Percentiles rank a stretch among this genome's conserved stretches.
Conservation (phyloP, 2,113 vertebrate species). For the Channa maculata region DNA sequence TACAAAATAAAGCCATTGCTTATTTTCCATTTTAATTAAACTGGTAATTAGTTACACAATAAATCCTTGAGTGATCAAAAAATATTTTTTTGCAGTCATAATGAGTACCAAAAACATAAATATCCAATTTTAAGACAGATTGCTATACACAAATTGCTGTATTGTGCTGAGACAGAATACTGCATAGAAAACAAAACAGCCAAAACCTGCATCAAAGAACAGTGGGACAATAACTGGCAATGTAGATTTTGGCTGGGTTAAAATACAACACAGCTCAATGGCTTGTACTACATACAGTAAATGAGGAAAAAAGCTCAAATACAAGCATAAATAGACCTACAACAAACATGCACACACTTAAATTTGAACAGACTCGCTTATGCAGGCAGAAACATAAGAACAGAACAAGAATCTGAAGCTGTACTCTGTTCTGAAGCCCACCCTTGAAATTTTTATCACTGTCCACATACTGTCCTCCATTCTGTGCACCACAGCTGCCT, state of each 20-base stretch:
- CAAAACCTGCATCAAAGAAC: neutral
- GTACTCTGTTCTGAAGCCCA: slow-evolving; percentile 63
- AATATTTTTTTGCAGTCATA: no score
- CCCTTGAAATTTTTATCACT: slow-evolving; percentile 77
- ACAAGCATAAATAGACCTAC: slow-evolving; percentile 30
- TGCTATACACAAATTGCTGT: no score
- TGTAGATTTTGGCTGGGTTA: slow-evolving; percentile 13
- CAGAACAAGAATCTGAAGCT: slow-evolving; percentile 45
- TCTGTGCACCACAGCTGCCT: slow-evolving; percentile 26
- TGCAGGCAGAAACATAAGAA: slow-evolving; percentile 6
- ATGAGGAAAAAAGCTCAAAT: slow-evolving; percentile 22
- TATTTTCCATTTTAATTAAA: no score
- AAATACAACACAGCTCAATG: slow-evolving; percentile 31
- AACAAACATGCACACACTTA: slow-evolving; percentile 25
- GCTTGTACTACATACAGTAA: slow-evolving; percentile 29
- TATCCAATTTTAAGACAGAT: no score
- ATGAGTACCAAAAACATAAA: neutral
- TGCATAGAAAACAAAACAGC: slow-evolving; percentile 39
- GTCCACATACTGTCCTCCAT: slow-evolving; percentile 57
- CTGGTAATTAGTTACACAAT: no score
- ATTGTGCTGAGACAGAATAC: slow-evolving; percentile 21
- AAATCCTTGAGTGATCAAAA: neutral
- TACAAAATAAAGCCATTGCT: no score
- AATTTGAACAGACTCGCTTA: slow-evolving; percentile 36
- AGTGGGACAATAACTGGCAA: slow-evolving; percentile 19